Conservation (phyloP, 2,888 invertebrate species). For the Chironomus tentans region DNA sequence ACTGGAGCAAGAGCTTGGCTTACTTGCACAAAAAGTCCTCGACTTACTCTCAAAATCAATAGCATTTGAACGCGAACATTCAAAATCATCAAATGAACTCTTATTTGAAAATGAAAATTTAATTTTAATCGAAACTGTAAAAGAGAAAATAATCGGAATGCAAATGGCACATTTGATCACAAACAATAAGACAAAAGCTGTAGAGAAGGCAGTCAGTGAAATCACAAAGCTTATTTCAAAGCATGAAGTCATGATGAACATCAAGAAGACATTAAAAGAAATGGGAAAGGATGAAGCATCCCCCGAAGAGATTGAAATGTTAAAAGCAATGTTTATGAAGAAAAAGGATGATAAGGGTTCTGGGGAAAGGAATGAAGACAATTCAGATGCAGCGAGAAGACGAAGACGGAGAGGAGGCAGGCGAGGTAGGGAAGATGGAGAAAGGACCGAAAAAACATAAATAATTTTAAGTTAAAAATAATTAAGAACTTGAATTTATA, state of each 20-base stretch:
- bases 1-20: slow-evolving; percentile 72
- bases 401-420: no score
- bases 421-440: no score
- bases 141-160: slow-evolving; percentile 75
- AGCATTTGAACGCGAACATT: slow-evolving; percentile 61
- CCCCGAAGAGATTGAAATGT: neutral
- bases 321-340: neutral
- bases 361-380: no score
- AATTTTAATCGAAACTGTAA: slow-evolving; percentile 73
- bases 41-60: slow-evolving; percentile 68
- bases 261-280: neutral
- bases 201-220: slow-evolving; percentile 44
- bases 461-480: no score
- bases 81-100: slow-evolving; percentile 67
- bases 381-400: no score
- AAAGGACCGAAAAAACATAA: no score
- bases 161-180: slow-evolving; percentile 59
- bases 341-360: no score
- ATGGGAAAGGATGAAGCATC: neutral
- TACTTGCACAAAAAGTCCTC: slow-evolving; percentile 69
- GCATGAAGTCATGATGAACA: neutral
- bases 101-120: slow-evolving; percentile 62
- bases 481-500: no score
- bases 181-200: slow-evolving; percentile 54
- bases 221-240: neutral